Evolutionary conservation across 2,113 vertebrate species (phyloP), one percentile per base, ranked within the genome.

Genomic region (Sciurus niger): DNA sequence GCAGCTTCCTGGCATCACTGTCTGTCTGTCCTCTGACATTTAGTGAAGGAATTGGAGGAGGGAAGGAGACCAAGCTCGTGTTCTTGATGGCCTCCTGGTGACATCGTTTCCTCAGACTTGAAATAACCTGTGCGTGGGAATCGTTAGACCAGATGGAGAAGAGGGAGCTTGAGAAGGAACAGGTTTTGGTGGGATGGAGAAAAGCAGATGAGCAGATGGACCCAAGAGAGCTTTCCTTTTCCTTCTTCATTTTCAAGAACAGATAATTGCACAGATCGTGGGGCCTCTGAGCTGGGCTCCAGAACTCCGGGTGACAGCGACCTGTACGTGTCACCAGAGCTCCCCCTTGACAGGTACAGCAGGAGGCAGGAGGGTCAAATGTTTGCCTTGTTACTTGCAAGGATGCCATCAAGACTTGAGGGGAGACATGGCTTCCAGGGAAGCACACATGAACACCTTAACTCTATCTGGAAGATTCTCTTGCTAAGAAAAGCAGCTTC

Each of bases 171-270:
- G 83, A 83, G 67, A 96, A 94, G 76, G 72, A 96, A 68, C 92
- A 92, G 77, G n/a, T 82, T 96, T 90, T 79, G 32, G 80, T 67
- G 58, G 80, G 46, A 85, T 85, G 53, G 96, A 96, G 93, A 82
- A 93, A 94, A 95, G 84, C 83, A 94, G 53, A 77, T 13, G 63
- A 94, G 76, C 86, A 96, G 92, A 95, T 95, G 86, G 65, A 76
- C 43, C 58, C 55, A 37, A 72, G 65, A 76, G 83, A 87, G 53
- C 3, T 32, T 82, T 83, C 53, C 83, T 92, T 51, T 70, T 67
- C 30, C 79, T 46, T 76, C 46, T 70, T 68, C 24, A 16, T 74
- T 73, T 94, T 96, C 65, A 34, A 30, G 82, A 84, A 11, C 53
- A 95, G 53, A 90, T 43, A 60, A 74, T 78, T 25, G 37, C 68